A percentile compares a stretch with the other conserved stretches of the same genome.
Conservation (phyloP, 1,140 invertebrate genomes). For the Carposina sasakii region DNA sequence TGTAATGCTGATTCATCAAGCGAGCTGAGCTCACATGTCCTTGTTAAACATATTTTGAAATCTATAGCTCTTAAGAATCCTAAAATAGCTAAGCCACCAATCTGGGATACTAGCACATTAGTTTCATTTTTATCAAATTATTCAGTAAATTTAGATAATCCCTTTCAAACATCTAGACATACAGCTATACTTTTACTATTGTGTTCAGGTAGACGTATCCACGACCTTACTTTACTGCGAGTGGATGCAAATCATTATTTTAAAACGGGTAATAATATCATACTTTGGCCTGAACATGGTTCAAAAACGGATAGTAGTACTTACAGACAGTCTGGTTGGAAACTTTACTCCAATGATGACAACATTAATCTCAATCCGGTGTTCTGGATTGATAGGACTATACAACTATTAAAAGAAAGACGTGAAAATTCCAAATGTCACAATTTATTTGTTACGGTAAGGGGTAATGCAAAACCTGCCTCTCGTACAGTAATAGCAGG, state of each 20-base stretch:
- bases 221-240: not conserved
- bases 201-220: not conserved
- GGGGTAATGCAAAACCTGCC: not conserved
- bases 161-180: not conserved
- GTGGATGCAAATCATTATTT: not conserved
- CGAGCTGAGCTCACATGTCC: not conserved
- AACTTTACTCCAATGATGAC: not conserved
- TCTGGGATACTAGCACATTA: not conserved
- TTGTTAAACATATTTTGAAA: not conserved
- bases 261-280: not conserved
- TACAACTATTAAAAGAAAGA: not conserved
- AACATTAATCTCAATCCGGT: not conserved
- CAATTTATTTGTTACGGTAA: not conserved
- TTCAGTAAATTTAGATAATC: not conserved
- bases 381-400: not conserved
- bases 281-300: not conserved
- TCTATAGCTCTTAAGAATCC: not conserved
- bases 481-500: not conserved
- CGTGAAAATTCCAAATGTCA: not conserved
- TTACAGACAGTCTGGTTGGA: not conserved
- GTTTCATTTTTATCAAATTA: not conserved
- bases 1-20: not conserved
- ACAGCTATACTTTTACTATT: not conserved
- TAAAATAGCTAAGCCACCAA: not conserved
- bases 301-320: not conserved